Percentiles rank a stretch among this genome's conserved stretches.
Evolutionary conservation across 2,888 invertebrate species (phyloP).

Genomic region (Gandaritis pyraliata): DNA sequence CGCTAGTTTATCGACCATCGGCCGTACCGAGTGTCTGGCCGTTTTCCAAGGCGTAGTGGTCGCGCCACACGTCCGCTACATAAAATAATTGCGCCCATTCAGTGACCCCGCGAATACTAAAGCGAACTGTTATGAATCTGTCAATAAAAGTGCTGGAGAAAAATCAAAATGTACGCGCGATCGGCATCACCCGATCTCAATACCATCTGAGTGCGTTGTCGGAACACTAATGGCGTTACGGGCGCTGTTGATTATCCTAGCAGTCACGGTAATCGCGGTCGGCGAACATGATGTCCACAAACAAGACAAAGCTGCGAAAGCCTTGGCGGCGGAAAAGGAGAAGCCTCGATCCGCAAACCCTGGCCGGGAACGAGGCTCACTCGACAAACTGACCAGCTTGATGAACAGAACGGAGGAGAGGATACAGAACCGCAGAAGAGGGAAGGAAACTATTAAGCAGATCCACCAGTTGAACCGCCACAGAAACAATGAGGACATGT

Average conservation of each 20-base stretch:
- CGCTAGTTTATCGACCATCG: constrained; percentile 61
- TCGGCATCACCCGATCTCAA: constrained; percentile 51
- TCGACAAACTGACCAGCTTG: constrained; percentile 62
- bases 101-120: constrained; percentile 41
- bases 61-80: constrained; percentile 51
- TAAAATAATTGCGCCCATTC: constrained; percentile 55
- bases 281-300: constrained; percentile 69
- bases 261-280: constrained; percentile 61
- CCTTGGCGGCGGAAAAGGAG: constrained; percentile 78
- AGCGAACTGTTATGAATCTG: constrained; percentile 67
- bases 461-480: constrained; percentile 55
- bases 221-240: constrained; percentile 74
- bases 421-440: constrained; percentile 46
- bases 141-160: constrained; percentile 47
- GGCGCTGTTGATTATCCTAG: constrained; percentile 58
- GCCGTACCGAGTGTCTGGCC: constrained; percentile 54
- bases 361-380: constrained; percentile 61
- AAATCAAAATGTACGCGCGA: constrained; percentile 59
- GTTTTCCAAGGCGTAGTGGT: constrained; percentile 49
- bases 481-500: constrained; percentile 58
- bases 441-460: constrained; percentile 60
- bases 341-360: constrained; percentile 64
- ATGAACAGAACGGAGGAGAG: constrained; percentile 65
- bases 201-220: constrained; percentile 55
- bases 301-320: constrained; percentile 70